A percentile compares a stretch with the other conserved stretches of the same genome.
Conservation (phyloP, 2,797 vertebrate species). For the Pseudochirops cupreus region DNA sequence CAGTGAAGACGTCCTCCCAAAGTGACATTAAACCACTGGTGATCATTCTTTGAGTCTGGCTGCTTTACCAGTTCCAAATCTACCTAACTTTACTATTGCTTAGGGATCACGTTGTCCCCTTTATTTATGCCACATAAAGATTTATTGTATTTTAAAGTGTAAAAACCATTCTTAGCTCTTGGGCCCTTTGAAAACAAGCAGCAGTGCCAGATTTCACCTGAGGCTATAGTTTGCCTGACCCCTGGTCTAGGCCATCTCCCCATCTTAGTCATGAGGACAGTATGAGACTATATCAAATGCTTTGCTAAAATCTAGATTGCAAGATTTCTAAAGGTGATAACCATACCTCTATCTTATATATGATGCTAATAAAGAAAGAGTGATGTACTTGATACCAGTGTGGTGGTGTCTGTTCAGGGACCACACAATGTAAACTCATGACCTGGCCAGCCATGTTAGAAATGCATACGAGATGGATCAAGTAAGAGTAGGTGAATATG, state of each 20-base stretch:
- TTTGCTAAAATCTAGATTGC: not conserved
- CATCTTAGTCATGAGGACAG: not conserved
- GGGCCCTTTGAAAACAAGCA: not conserved
- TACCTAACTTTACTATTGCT: not conserved
- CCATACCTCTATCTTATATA: not conserved
- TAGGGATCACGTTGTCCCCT: not conserved
- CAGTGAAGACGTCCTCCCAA: not conserved
- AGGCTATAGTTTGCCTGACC: not conserved
- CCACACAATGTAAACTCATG: not conserved
- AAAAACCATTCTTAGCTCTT: not conserved
- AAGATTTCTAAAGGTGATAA: not conserved
- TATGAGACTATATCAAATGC: not conserved
- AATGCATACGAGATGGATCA: not conserved
- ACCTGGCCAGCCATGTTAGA: not conserved
- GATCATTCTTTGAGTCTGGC: not conserved
- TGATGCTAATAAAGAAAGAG: not conserved
- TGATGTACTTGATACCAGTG: not conserved
- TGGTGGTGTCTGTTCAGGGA: not conserved
- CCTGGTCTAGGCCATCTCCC: not conserved
- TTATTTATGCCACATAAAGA: not conserved
- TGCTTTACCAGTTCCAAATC: not conserved
- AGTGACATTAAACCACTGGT: not conserved
- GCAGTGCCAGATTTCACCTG: not conserved
- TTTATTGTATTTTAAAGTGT: not conserved
- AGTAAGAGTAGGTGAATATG: not conserved